A percentile compares a stretch with the other conserved stretches of the same genome.
Evolutionary conservation across 1,140 invertebrate genomes (phyloP).

Genomic region (Parasteatoda tepidariorum): DNA sequence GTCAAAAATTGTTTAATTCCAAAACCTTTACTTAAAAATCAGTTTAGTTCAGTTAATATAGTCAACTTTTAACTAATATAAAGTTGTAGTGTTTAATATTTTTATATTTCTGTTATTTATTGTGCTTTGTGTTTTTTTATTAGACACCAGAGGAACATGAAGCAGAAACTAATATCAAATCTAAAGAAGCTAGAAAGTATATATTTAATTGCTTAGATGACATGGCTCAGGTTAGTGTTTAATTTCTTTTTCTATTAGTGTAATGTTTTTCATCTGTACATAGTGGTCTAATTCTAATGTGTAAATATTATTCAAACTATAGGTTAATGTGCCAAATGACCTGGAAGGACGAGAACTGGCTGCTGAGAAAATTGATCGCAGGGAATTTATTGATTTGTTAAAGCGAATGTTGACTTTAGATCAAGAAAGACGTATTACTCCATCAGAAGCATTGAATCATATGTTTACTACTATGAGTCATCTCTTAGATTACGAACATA

Average conservation of each 20-base stretch:
- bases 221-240: conserved; percentile 82
- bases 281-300: no score
- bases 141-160: conserved; percentile 98
- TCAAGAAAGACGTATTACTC: conserved; percentile 94
- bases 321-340: conserved; percentile 96
- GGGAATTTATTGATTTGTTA: conserved; percentile 96
- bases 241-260: no score
- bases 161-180: conserved; percentile 96
- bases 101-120: no score
- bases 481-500: conserved; percentile 95
- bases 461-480: conserved; percentile 93
- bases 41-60: no score
- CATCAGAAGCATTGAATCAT: conserved; percentile 94
- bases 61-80: no score
- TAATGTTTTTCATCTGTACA: no score
- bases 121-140: neutral
- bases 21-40: no score
- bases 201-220: conserved; percentile 99
- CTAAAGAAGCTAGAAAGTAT: conserved; percentile 99
- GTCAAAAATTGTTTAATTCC: no score
- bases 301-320: neutral
- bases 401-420: conserved; percentile 98
- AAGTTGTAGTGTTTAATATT: no score
- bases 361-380: conserved; percentile 94
- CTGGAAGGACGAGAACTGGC: conserved; percentile 93